Evolutionary conservation across 2,113 vertebrate species (phyloP).

Genomic region (Lonchura striata): DNA sequence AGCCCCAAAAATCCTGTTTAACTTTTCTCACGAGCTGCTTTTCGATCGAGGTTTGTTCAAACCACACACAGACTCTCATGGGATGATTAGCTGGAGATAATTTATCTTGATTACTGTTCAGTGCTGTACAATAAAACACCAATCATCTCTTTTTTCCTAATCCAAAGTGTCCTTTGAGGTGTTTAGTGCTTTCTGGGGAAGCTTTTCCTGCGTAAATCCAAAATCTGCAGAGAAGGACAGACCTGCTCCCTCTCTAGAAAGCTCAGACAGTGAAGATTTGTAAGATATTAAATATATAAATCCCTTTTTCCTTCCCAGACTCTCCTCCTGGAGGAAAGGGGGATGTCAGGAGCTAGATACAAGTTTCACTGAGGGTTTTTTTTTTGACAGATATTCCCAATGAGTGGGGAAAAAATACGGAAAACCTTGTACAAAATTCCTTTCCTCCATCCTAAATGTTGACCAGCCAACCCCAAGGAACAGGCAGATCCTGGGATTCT

Average conservation of each 20-base stretch:
- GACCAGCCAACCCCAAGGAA: background rate
- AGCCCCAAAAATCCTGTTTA: background rate
- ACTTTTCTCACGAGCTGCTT: background rate
- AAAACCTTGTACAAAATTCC: background rate
- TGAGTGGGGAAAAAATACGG: accelerated
- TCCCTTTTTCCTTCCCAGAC: background rate
- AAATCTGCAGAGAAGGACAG: background rate
- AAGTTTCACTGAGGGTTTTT: background rate
- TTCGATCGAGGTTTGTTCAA: background rate
- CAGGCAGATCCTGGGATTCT: background rate
- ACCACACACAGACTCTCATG: accelerated
- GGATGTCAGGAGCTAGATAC: background rate
- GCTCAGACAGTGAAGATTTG: background rate
- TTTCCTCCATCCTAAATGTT: background rate
- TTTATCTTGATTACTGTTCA: background rate
- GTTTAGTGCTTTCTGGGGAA: background rate
- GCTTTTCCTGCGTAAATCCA: background rate
- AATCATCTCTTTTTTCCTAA: background rate
- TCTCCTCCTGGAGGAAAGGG: background rate
- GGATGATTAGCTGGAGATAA: background rate
- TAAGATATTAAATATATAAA: background rate
- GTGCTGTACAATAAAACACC: background rate
- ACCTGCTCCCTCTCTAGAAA: background rate
- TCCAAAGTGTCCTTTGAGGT: background rate
- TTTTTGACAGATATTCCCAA: background rate